Conservation (phyloP, 1,140 invertebrate species). For the Hormaphis cornu region DNA sequence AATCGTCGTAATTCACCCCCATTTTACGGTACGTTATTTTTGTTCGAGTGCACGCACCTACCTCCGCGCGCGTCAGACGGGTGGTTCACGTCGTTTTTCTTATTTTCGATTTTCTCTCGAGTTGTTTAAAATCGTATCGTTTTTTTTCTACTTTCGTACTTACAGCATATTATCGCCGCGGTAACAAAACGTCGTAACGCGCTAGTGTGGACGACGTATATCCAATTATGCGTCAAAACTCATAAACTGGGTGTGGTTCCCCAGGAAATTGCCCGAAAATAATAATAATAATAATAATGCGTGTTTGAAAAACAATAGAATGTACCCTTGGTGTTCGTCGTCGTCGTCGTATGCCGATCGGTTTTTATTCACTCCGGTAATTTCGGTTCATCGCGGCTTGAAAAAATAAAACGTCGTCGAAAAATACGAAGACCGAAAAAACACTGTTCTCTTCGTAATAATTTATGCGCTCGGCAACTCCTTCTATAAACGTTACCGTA, state of each 20-base stretch:
- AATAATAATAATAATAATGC: slow-evolving; percentile 21
- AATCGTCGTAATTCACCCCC: no score
- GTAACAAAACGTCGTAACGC: neutral
- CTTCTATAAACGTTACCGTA: no score
- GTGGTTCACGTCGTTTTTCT: neutral
- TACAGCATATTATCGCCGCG: no score
- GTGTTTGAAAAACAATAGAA: slow-evolving; percentile 10
- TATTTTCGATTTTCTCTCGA: slow-evolving; percentile 17
- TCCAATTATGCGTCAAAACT: slow-evolving; percentile 28
- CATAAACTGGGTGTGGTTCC: slow-evolving; percentile 18
- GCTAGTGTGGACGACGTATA: neutral
- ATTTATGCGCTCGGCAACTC: no score
- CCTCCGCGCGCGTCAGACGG: neutral
- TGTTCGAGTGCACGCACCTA: no score
- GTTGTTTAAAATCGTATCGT: neutral
- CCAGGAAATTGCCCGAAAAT: slow-evolving; percentile 7
- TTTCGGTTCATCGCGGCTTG: neutral
- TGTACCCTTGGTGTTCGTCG: no score
- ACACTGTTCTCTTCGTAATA: no score
- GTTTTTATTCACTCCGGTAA: slow-evolving; percentile 22
- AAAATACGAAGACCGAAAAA: no score
- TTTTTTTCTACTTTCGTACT: neutral
- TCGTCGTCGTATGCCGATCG: slow-evolving; percentile 5
- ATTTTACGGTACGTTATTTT: no score
- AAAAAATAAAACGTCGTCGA: neutral